Conservation (phyloP, 2,113 vertebrate genomes). For the Cyprinodon tularosa region DNA sequence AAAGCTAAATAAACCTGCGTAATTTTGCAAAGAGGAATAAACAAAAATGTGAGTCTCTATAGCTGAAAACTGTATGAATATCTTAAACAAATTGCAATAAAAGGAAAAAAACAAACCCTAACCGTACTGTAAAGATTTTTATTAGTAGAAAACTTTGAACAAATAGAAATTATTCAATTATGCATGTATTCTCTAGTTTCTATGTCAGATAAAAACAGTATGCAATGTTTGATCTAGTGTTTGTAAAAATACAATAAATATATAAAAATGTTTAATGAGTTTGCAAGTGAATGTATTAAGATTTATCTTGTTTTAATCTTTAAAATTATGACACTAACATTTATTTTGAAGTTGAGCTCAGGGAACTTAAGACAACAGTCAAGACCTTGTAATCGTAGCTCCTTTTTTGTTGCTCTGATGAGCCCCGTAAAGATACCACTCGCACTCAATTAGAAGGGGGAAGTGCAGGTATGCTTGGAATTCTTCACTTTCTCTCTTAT, state of each 20-base stretch:
- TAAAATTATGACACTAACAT: not conserved
- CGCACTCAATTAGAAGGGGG: constrained; percentile 62
- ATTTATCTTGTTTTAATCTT: not conserved
- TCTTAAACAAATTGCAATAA: not conserved
- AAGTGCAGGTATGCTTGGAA: constrained; percentile 71
- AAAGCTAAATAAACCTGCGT: too few species aligned
- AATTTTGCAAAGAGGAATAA: too few species aligned
- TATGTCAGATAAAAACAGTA: not conserved
- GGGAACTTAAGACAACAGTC: constrained; percentile 19
- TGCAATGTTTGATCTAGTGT: not conserved
- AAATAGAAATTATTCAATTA: not conserved
- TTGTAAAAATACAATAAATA: too few species aligned
- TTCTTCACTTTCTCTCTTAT: constrained; percentile 68
- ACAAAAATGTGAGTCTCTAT: too few species aligned
- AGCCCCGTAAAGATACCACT: constrained; percentile 63
- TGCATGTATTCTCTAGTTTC: not conserved
- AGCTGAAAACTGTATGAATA: not conserved
- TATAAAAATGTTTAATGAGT: not conserved
- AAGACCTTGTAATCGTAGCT: constrained; percentile 27
- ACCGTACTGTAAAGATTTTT: too few species aligned
- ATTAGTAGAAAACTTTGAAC: too few species aligned
- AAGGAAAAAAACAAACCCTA: not conserved
- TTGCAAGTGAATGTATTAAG: not conserved
- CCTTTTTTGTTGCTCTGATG: constrained; percentile 48
- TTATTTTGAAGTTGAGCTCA: not conserved